Evolutionary conservation across 2,888 invertebrate genomes (phyloP).

Genomic region (Epistrophella euchroma): DNA sequence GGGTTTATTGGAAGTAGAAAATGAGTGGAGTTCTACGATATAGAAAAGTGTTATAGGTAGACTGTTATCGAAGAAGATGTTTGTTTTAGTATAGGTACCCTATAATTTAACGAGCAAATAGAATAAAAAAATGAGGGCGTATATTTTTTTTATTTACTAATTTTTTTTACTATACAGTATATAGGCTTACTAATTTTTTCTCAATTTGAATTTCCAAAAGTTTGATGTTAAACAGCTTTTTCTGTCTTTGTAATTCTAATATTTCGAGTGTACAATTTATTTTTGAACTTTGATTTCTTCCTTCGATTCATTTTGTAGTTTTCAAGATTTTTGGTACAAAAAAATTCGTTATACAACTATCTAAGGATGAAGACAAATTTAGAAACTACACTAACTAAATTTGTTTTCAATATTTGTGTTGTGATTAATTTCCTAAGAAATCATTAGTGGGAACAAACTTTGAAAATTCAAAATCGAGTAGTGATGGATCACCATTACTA

Average conservation of each 20-base stretch:
- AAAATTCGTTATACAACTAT: neutral
- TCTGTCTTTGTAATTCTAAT: too few species aligned
- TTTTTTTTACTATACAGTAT: too few species aligned
- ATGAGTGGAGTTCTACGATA: conserved; percentile 17
- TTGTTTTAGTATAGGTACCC: neutral
- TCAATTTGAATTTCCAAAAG: too few species aligned
- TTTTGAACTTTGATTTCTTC: too few species aligned
- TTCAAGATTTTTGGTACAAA: too few species aligned
- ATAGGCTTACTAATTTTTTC: too few species aligned
- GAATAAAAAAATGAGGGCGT: too few species aligned
- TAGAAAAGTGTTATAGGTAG: neutral
- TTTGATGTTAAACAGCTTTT: too few species aligned
- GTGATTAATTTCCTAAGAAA: conserved; percentile 44
- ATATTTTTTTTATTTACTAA: too few species aligned
- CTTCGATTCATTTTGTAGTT: too few species aligned
- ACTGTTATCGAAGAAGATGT: neutral
- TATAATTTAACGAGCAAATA: neutral
- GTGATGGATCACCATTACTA: neutral
- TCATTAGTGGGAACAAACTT: conserved; percentile 50
- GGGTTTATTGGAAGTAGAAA: conserved; percentile 18
- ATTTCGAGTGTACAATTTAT: too few species aligned
- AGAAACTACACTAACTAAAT: neutral
- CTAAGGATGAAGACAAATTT: neutral
- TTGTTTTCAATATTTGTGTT: neutral
- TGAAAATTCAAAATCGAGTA: conserved; percentile 19